Evolutionary conservation across 1,140 invertebrate genomes (phyloP), one percentile per base, ranked within the genome.

Genomic region (Musca domestica): DNA sequence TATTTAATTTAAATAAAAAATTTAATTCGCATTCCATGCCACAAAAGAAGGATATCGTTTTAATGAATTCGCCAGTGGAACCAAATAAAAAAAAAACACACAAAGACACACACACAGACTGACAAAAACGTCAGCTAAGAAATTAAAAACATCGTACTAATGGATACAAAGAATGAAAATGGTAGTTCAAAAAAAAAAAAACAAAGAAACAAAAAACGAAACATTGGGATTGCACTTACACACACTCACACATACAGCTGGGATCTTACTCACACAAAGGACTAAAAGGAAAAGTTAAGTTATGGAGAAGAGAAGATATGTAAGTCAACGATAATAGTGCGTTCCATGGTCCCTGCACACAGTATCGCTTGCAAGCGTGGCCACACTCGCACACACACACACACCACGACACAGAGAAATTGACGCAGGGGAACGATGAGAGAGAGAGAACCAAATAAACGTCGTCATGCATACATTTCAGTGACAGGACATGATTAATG

Each of bases 401-500:
- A 41, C 34, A 41, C 7, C 34, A 41, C 34, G 12, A 15, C 52
- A 27, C 52, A 56, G 15, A 49, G 10, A 27, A 5, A 41, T 10
- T 41, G 34, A 41, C 34, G 10, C 34, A 41, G 10, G 34, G 34
- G 34, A 41, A 41, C 34, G 34, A 7, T 9, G 27, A 30, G 34
- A 10, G 34, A 10, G 34, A 41, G 34, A 58, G 17, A 61, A 30
- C 27, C 17, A 61, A 61, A 61, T n/a, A 61, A 61, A 61, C 56
- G 71, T 49, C 63, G 30, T 69, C 63, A 68, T 69, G 73, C 74
- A 74, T 75, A 77, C 75, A 75, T 74, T 69, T 69, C 67, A 69
- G 67, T 78, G 76, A 76, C 76, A 78, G 76, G 75, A 75, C 76
- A 78, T 78, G 76, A 78, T 78, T 78, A 78, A 78, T 78, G 76